These are phyloP conservation scores for Saccostrea cuccullata DNA, from an alignment of 1,140 invertebrate genomes.

Conservation along the genomic window DNA sequence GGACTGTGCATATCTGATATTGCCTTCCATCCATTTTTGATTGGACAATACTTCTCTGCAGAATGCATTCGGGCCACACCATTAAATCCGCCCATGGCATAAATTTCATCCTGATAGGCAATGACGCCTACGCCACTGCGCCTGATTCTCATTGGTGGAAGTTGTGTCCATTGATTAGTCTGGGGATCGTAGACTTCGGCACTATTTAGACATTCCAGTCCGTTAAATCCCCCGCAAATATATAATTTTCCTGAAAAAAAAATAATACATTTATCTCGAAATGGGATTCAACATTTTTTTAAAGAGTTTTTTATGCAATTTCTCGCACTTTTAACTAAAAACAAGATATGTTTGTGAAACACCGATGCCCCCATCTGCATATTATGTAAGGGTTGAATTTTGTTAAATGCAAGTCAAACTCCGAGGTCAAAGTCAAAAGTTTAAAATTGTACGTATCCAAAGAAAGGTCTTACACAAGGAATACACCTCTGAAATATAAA, in stretches of 20 bases:
- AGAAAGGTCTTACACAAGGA: too few relatives aligned
- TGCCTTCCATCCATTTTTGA: slow-evolving; percentile 83
- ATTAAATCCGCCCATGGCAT: slow-evolving; percentile 81
- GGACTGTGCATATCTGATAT: slow-evolving; percentile 90
- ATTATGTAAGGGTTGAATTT: too few relatives aligned
- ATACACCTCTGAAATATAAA: too few relatives aligned
- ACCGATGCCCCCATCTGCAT: too few relatives aligned
- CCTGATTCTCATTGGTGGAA: slow-evolving; percentile 87
- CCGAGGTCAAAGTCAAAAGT: too few relatives aligned
- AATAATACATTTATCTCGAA: too few relatives aligned
- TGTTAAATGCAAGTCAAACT: too few relatives aligned
- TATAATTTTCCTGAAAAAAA: slow-evolving; percentile 69
- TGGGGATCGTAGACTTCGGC: slow-evolving; percentile 91
- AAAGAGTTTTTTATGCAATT: too few relatives aligned
- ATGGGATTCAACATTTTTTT: too few relatives aligned
- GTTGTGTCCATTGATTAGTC: slow-evolving; percentile 91
- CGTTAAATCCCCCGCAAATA: slow-evolving; percentile 91
- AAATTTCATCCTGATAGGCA: slow-evolving; percentile 71
- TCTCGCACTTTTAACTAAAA: too few relatives aligned
- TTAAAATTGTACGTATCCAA: too few relatives aligned
- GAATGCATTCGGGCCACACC: slow-evolving; percentile 79
- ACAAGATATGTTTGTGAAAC: too few relatives aligned
- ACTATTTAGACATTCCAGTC: slow-evolving; percentile 90
- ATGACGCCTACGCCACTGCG: slow-evolving; percentile 77
- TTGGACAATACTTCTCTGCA: slow-evolving; percentile 84